Evolutionary conservation across 2,888 invertebrate genomes (phyloP), one percentile per base, ranked within the genome.

Genomic region (Drosophila villosipedis): DNA sequence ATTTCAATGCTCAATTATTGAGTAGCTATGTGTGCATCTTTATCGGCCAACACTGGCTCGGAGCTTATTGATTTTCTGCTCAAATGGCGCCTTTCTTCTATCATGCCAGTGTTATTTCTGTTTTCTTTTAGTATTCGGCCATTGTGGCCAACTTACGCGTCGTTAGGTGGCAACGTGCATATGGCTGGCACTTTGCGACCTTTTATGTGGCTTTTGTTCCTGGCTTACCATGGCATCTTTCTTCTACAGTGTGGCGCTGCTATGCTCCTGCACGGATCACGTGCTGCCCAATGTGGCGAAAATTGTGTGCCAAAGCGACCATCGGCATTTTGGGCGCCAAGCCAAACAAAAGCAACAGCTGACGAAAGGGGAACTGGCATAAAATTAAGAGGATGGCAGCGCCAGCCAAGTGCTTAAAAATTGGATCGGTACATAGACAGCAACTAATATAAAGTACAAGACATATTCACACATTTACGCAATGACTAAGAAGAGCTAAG

Each of bases 211-310:
- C 16, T 49, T 33, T 67, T 64, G 67, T 72, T 59, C 52, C 72
- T 41, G 59, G 59, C 58, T 22, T 61, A 43, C 16, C 10, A 55
- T 33, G 39, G 47, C 58, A 31, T 63, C 33, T 43, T 28, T 10
- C 4, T 4, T 19, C 19, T 50, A 53, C 53, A 43, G 58, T 41
- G 57, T 49, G 55, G 67, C 28, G 30, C 53, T 31, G 66, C 9
- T 30, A 35, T 33, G 74, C 22, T 58, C 67, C 60, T 41, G 59
- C 74, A 89, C 80, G 89, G 86, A 80, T 80, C 90, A 90, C 84
- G 73, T 78, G 77, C 77, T 89, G 87, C 80, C 73, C 76, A 87
- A 87, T 87, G 87, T 87, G 82, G 72, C 82, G 84, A 76, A 83
- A 80, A 85, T 65, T 68, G 77, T 74, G 63, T 59, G 72, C 25